Percentiles rank a stretch among this genome's conserved stretches.
Conservation (phyloP, 2,888 invertebrate genomes). For the Formica aserva region DNA sequence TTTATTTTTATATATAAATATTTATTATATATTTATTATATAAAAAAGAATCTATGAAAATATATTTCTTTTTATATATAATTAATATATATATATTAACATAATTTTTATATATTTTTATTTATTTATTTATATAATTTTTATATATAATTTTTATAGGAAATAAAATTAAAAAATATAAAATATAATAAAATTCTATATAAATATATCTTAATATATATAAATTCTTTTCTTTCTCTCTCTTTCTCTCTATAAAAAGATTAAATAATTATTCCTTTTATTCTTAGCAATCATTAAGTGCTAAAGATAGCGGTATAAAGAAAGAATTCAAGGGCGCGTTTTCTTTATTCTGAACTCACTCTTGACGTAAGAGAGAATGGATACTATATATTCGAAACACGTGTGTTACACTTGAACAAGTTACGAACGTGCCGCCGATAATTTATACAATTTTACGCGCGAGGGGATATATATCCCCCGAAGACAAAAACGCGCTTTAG, state of each 20-base stretch:
- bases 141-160: too few relatives aligned
- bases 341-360: neutral
- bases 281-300: neutral
- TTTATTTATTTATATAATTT: too few relatives aligned
- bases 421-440: neutral
- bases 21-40: too few relatives aligned
- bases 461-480: neutral
- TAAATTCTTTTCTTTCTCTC: neutral
- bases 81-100: too few relatives aligned
- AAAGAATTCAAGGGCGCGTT: conserved; percentile 18
- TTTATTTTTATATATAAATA: neutral
- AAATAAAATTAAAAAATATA: too few relatives aligned
- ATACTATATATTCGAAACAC: conserved; percentile 8
- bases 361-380: conserved; percentile 7
- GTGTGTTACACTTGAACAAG: neutral
- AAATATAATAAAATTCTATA: neutral
- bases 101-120: too few relatives aligned
- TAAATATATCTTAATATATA: neutral
- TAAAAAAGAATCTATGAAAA: too few relatives aligned
- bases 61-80: too few relatives aligned
- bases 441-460: conserved; percentile 14
- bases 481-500: neutral
- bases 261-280: neutral
- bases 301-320: neutral
- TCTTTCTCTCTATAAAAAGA: neutral